phyloP scores from a whole-genome alignment of 2,888 invertebrate species.

The Aphelenchoides bicaudatus region DNA sequence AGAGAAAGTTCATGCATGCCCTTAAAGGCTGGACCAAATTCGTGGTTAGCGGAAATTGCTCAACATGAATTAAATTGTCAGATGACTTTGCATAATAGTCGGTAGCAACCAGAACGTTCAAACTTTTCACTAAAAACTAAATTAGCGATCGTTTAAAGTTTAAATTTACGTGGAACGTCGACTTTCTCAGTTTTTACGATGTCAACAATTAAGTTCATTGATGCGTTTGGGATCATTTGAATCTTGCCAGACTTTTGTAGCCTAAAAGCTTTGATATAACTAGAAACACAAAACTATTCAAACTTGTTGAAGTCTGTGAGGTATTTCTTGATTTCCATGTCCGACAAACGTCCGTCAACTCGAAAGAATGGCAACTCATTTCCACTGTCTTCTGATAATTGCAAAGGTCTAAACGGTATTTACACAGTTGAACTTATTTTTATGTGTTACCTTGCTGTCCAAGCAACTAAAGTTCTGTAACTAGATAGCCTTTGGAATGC shows the following conservation, averaged over 20 bases:
- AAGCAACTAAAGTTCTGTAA: constrained; percentile 53
- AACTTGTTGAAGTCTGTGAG: constrained; percentile 40
- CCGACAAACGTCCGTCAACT: constrained; percentile 48
- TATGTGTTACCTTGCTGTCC: constrained; percentile 41
- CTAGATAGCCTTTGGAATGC: constrained; percentile 42
- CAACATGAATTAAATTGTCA: constrained; percentile 2
- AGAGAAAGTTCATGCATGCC: constrained; percentile 81
- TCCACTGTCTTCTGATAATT: not conserved
- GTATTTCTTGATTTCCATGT: constrained; percentile 48
- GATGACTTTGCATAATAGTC: constrained; percentile 9
- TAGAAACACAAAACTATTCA: not conserved
- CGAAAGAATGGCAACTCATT: constrained; percentile 42
- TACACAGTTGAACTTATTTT: not conserved
- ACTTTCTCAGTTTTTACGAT: constrained; percentile 13
- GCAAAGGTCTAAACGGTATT: constrained; percentile 8
- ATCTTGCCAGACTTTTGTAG: constrained; percentile 39
- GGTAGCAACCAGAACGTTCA: constrained; percentile 10
- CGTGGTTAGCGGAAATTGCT: not conserved
- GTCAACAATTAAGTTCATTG: constrained; percentile 24
- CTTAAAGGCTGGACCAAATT: not conserved
- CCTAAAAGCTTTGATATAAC: constrained; percentile 15
- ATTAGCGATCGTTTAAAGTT: not conserved
- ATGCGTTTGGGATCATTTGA: constrained; percentile 29
- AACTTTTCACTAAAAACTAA: constrained; percentile 12
- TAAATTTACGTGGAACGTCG: constrained; percentile 28